Percentiles rank a stretch among this genome's conserved stretches.
Conservation (phyloP, 2,888 invertebrate genomes). For the Megalurothrips usitatus region DNA sequence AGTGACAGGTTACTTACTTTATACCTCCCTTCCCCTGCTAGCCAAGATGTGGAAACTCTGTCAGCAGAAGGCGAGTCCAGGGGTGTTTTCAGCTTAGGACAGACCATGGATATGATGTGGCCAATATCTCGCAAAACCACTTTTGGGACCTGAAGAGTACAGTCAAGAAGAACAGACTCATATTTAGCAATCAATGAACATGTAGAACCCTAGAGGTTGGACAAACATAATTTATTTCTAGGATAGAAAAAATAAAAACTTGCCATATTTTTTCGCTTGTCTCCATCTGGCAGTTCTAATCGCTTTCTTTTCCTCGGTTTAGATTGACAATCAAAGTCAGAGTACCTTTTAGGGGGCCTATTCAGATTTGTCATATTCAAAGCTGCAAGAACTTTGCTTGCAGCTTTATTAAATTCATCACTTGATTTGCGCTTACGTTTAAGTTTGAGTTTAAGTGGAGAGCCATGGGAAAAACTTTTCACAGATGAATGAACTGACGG, state of each 20-base stretch:
- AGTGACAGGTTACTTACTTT: too few species aligned
- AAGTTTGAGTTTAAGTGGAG: background rate
- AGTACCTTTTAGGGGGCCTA: too few species aligned
- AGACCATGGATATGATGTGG: background rate
- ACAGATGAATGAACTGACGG: too few species aligned
- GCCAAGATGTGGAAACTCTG: background rate
- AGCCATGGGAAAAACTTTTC: too few species aligned
- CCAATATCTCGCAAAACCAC: background rate
- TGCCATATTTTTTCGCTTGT: background rate
- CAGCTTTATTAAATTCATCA: background rate
- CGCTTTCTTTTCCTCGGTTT: background rate
- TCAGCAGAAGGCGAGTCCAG: too few species aligned
- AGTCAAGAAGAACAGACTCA: background rate
- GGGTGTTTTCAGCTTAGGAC: background rate
- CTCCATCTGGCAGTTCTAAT: background rate
- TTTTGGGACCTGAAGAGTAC: background rate
- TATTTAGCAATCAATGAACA: background rate
- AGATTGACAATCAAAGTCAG: background rate
- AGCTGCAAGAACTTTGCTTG: background rate
- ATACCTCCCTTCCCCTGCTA: background rate
- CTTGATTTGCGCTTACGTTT: background rate
- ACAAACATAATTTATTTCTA: background rate
- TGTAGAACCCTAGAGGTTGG: background rate
- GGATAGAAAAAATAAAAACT: background rate
- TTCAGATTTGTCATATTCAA: background rate